phyloP scores from a whole-genome alignment of 2,888 invertebrate species.

The Agonum fuliginosum region DNA sequence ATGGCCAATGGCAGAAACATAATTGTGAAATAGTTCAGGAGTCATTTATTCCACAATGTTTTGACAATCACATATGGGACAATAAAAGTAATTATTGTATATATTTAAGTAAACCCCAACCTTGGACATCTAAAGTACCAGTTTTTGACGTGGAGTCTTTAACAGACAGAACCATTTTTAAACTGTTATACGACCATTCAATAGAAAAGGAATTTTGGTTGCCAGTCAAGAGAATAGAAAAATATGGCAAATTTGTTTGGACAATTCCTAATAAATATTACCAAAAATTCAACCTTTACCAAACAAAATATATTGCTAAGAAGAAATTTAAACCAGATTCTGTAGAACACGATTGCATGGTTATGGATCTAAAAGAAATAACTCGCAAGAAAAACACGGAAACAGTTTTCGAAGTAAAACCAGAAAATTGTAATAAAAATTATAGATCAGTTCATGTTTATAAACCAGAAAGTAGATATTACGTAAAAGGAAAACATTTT shows the following conservation, averaged over 20 bases:
- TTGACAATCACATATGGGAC: slow-evolving; percentile 55
- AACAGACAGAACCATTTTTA: slow-evolving; percentile 61
- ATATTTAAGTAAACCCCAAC: slow-evolving; percentile 67
- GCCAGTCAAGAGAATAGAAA: slow-evolving; percentile 64
- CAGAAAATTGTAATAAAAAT: neutral
- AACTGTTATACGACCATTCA: slow-evolving; percentile 63
- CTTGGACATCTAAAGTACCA: slow-evolving; percentile 61
- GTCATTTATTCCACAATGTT: slow-evolving; percentile 60
- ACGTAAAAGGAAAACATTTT: neutral
- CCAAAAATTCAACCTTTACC: neutral
- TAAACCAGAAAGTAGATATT: slow-evolving; percentile 8
- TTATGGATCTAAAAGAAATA: neutral
- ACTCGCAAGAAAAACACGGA: too few species aligned
- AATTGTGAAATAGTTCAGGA: slow-evolving; percentile 64
- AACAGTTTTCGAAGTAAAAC: too few species aligned
- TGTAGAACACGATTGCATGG: neutral
- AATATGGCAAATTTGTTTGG: slow-evolving; percentile 58
- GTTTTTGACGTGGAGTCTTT: neutral
- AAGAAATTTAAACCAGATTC: neutral
- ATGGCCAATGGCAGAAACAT: slow-evolving; percentile 66
- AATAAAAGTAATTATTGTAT: slow-evolving; percentile 69
- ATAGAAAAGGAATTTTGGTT: slow-evolving; percentile 66
- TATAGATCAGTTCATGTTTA: neutral
- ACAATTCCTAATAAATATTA: slow-evolving; percentile 34
- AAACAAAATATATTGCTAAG: too few species aligned